Evolutionary conservation across 2,797 vertebrate species (phyloP).

Genomic region (Sebastes hubbsi): DNA sequence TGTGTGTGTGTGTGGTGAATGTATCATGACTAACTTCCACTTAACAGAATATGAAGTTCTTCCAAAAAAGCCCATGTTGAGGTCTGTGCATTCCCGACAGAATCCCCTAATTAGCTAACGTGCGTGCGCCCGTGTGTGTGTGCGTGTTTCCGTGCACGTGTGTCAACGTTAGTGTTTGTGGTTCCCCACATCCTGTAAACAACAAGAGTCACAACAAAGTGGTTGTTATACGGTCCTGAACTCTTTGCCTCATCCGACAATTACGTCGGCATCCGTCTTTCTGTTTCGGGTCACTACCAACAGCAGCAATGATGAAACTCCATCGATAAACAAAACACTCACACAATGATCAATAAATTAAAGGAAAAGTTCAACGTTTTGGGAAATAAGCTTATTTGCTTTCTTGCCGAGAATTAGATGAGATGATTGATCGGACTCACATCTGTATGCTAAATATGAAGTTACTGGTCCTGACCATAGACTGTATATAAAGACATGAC

Average conservation of each 20-base stretch:
- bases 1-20: slow-evolving; percentile 26
- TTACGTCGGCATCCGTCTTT: slow-evolving; percentile 1
- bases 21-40: slow-evolving; percentile 65
- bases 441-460: neutral
- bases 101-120: slow-evolving; percentile 48
- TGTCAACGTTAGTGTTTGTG: slow-evolving; percentile 53
- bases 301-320: neutral
- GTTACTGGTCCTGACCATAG: too few species aligned
- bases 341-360: neutral
- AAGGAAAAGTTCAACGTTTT: neutral
- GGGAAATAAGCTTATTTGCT: neutral
- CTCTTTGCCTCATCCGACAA: slow-evolving; percentile 16
- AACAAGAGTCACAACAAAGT: slow-evolving; percentile 58
- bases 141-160: slow-evolving; percentile 7
- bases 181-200: slow-evolving; percentile 66
- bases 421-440: neutral
- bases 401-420: neutral
- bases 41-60: slow-evolving; percentile 50
- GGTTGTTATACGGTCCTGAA: slow-evolving; percentile 21
- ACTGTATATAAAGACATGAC: too few species aligned
- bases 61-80: slow-evolving; percentile 64
- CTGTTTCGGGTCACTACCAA: neutral
- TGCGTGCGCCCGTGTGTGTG: neutral
- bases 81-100: slow-evolving; percentile 69
- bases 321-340: neutral